phyloP scores from a whole-genome alignment of 2,888 invertebrate species.

The Gastrophysa polygoni region DNA sequence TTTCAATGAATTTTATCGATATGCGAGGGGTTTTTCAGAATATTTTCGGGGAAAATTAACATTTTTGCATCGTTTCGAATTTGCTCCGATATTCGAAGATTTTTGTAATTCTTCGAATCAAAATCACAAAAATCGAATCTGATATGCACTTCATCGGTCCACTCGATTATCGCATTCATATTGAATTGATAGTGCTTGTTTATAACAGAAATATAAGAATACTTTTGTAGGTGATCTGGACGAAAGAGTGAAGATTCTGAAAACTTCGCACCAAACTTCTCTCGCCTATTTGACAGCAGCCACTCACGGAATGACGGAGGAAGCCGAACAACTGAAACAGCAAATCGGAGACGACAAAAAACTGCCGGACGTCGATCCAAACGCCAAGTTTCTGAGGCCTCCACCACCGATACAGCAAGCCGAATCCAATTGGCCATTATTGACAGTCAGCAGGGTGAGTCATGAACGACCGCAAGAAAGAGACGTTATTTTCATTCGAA shows the following conservation, averaged over 20 bases:
- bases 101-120: too few species aligned
- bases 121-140: too few species aligned
- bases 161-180: too few species aligned
- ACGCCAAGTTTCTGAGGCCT: slow-evolving; percentile 81
- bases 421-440: slow-evolving; percentile 97
- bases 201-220: too few species aligned
- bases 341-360: slow-evolving; percentile 62
- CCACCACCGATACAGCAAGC: slow-evolving; percentile 87
- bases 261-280: slow-evolving; percentile 74
- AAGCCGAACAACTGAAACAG: slow-evolving; percentile 74
- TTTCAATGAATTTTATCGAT: too few species aligned
- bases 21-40: too few species aligned
- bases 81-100: too few species aligned
- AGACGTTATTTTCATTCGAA: too few species aligned
- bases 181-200: too few species aligned
- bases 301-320: slow-evolving; percentile 85
- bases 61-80: too few species aligned
- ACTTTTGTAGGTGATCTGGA: slow-evolving; percentile 75
- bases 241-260: slow-evolving; percentile 86
- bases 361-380: slow-evolving; percentile 74
- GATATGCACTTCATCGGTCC: background rate
- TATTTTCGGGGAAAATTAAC: too few species aligned
- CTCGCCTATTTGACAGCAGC: slow-evolving; percentile 94
- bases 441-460: slow-evolving; percentile 83
- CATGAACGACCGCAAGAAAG: too few species aligned